These are phyloP conservation scores for Sebastes cheni DNA, from an alignment of 2,797 vertebrate species.

Conservation along the genomic window DNA sequence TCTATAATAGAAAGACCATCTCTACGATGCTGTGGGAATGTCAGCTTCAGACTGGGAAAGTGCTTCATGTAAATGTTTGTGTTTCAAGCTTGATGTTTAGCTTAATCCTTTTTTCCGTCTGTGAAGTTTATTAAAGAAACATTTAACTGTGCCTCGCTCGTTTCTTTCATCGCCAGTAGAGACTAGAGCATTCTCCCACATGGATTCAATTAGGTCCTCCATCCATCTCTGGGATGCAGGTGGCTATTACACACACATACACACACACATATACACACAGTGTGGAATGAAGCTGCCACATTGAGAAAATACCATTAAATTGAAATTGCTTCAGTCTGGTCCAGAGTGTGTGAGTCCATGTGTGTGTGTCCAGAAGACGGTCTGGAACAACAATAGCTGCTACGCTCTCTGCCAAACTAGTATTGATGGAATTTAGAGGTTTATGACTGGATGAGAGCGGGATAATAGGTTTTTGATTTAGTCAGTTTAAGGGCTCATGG, in stretches of 20 bases:
- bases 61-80: slow-evolving; percentile 47
- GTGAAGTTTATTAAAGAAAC: slow-evolving; percentile 59
- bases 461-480: not conserved
- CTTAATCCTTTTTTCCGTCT: slow-evolving; percentile 28
- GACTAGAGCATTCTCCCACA: slow-evolving; percentile 65
- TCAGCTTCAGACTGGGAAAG: not conserved
- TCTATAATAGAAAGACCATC: too few relatives aligned
- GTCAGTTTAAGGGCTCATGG: not conserved
- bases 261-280: slow-evolving; percentile 18
- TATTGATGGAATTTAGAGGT: slow-evolving; percentile 5
- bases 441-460: slow-evolving; percentile 4
- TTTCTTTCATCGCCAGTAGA: slow-evolving; percentile 53
- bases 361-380: slow-evolving; percentile 41
- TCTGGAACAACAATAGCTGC: slow-evolving; percentile 33
- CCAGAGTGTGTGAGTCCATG: slow-evolving; percentile 23
- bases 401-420: not conserved
- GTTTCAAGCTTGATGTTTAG: slow-evolving; percentile 37
- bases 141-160: slow-evolving; percentile 38
- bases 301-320: slow-evolving; percentile 75
- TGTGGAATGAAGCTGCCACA: slow-evolving; percentile 61
- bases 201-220: slow-evolving; percentile 71
- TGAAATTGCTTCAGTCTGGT: slow-evolving; percentile 69
- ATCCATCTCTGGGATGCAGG: slow-evolving; percentile 74
- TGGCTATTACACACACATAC: slow-evolving; percentile 56
- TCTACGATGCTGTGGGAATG: slow-evolving; percentile 7